Base-by-base conservation (phyloP, 1,140 invertebrate genomes). In the Aricia agestis region DNA sequence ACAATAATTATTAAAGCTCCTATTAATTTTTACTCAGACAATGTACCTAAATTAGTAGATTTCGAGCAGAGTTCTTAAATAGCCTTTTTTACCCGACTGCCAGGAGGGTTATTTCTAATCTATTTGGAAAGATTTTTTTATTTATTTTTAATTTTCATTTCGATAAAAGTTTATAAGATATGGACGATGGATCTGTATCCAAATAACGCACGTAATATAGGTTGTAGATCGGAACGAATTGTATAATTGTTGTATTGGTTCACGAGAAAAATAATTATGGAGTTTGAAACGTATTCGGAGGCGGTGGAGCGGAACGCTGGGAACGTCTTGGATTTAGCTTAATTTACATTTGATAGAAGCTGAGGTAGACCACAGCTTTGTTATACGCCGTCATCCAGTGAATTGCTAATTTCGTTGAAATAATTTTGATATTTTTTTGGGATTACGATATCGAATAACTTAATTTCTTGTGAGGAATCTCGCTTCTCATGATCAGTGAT, bases 231-330 rank as follows among this genome's bases (percentile, higher is more conserved):
- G 86, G 89, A 80, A 84, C 87, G 85, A 91, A 91, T 91, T 76
- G 75, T 81, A 74, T 88, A 87, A 90, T 89, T 86, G 82, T 85
- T 83, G 82, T 90, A 89, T 90, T 88, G 86, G 84, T 85, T 86
- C 83, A 83, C 79, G 77, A 85, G 81, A 82, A 81, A 87, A 89
- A 87, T 85, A 89, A 89, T 90, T 87, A 88, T 83, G 79, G 82
- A 83, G 76, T 82, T 85, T 78, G 79, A 80, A 85, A 87, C 80
- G 85, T 79, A 86, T 88, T 87, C 78, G 80, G 74, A 74, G 74
- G 79, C 87, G 77, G 75, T 85, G 79, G 79, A 89, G 82, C 89
- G 89, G 80, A 83, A 82, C 89, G 86, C 82, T 91, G 89, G 87
- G 89, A 91, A 91, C 81, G 71, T 87, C 84, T 87, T 71, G 73